phyloP scores from a whole-genome alignment of 2,888 invertebrate species.

The Mythimna pallens region DNA sequence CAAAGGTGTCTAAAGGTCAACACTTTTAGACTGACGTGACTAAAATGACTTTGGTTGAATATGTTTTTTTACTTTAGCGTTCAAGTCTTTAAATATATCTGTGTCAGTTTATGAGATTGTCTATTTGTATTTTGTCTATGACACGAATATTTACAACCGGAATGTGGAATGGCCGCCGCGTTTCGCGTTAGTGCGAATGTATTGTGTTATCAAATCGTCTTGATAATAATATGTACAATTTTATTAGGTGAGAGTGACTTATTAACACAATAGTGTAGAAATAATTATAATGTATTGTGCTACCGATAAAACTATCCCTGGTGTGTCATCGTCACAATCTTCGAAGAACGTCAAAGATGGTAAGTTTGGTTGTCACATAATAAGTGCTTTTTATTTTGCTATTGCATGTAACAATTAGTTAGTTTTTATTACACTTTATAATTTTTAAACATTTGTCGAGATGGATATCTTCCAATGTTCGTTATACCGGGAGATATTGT shows the following conservation, averaged over 20 bases:
- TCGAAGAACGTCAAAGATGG: conserved; percentile 94
- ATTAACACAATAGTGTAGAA: conserved; percentile 75
- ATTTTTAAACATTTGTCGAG: background rate
- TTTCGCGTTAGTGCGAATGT: conserved; percentile 83
- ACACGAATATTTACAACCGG: conserved; percentile 88
- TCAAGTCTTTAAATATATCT: background rate
- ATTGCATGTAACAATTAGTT: conserved; percentile 31
- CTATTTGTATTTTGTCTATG: conserved; percentile 76
- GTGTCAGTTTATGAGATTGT: conserved; percentile 49
- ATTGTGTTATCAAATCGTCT: conserved; percentile 80
- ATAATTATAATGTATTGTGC: conserved; percentile 93
- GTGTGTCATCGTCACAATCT: conserved; percentile 93
- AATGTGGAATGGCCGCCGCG: conserved; percentile 90
- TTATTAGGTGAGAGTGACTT: conserved; percentile 91
- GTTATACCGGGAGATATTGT: background rate
- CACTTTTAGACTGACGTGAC: background rate
- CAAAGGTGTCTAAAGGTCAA: background rate
- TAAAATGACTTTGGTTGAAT: background rate
- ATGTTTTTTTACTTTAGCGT: background rate
- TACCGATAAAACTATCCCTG: conserved; percentile 94
- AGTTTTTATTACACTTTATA: conserved; percentile 4
- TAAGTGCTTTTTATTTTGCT: conserved; percentile 53
- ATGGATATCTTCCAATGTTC: background rate
- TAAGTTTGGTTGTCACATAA: conserved; percentile 87
- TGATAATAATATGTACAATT: conserved; percentile 85